A percentile compares a stretch with the other conserved stretches of the same genome.
phyloP scores from a whole-genome alignment of 2,113 vertebrate genomes.

The Neogale vison region DNA sequence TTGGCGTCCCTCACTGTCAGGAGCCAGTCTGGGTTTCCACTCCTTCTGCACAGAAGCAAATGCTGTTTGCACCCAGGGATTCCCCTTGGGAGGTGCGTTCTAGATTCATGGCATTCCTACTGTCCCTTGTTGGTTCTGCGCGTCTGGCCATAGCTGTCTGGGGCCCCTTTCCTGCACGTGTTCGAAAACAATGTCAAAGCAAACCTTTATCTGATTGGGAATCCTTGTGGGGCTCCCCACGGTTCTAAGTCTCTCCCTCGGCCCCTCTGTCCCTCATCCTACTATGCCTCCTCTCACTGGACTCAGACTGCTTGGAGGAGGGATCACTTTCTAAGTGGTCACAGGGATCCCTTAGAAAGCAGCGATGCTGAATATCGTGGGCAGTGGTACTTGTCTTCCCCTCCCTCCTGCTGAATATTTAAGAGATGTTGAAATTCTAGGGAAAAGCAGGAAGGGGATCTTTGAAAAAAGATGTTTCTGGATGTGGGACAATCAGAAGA shows the following conservation, averaged over 20 bases:
- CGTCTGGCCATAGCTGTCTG: too few relatives aligned
- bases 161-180: not conserved
- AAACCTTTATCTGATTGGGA: not conserved
- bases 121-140: not conserved
- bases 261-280: not conserved
- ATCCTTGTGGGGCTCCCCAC: not conserved
- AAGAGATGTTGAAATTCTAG: not conserved
- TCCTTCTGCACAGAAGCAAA: fast-evolving
- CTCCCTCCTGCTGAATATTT: not conserved
- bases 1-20: fast-evolving
- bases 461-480: not conserved
- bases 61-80: fast-evolving
- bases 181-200: not conserved
- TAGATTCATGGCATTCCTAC: not conserved
- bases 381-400: not conserved
- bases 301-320: not conserved
- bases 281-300: fast-evolving
- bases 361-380: not conserved
- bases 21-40: not conserved
- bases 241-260: not conserved
- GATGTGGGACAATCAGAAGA: not conserved
- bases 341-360: not conserved
- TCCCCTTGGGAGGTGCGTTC: fast-evolving
- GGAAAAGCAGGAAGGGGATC: not conserved
- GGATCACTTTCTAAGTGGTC: not conserved